Evolutionary conservation across 2,113 vertebrate species (phyloP), one percentile per base, ranked within the genome.

Genomic region (Steatornis caripensis): DNA sequence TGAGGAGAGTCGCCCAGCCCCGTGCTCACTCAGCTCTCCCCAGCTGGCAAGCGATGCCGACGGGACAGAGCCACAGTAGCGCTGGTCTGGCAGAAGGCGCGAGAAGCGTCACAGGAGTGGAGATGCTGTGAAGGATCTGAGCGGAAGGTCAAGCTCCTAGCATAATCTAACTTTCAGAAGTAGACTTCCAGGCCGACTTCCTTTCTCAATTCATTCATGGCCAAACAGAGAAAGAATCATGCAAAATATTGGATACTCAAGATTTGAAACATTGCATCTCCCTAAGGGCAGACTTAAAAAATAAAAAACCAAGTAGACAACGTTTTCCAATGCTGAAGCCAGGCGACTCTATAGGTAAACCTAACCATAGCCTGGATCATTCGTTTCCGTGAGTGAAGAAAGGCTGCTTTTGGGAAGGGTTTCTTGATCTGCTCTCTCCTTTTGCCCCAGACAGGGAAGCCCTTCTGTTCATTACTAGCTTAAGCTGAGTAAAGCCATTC

Each of bases 1-100:
- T 23, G 13, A 85, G 57, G 65, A 49, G 9, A 24, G 18, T 29
- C 2, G 0, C 22, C 14, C 19, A 41, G 49, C 15, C 12, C n/a
- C 3, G 16, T 17, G 64, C 34, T 55, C 66, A 3, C n/a, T 19
- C 43, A 8, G 37, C 64, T 37, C 51, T 43, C 45, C 53, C 26
- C 27, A 18, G 26, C 21, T 0, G 0, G 49, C 11, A 8, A 36
- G 27, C 9, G 49, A 57, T 4, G 49, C 36, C 29, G 49, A 15
- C 36, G 29, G 43, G 58, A 57, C 26, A n/a, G 36, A 58, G 34
- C 19, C 51, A 37, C 1, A 0, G 15, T 1, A 7, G 18, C 19
- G 10, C 3, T 37, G 65, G 22, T 34, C 43, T 21, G 34, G 74
- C 74, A 57, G 74, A 65, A 58, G 65, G 37, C 65, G 32, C 1